These are phyloP conservation scores for Heterodera carotae DNA, from an alignment of 1,140 invertebrate species.

Conservation along the genomic window DNA sequence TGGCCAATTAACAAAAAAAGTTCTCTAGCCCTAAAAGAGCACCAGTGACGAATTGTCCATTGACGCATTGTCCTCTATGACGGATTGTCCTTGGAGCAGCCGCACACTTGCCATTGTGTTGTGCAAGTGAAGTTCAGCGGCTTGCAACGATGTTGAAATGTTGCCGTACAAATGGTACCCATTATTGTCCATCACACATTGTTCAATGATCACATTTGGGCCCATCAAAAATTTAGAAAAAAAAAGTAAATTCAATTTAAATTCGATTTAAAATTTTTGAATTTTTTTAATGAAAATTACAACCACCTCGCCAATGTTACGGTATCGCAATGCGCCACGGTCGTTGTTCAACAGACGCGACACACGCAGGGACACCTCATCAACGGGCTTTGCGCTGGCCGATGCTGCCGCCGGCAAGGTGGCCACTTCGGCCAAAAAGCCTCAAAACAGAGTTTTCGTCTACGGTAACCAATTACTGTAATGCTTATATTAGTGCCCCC, in stretches of 20 bases:
- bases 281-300: background rate
- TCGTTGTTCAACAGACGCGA: slow-evolving; percentile 81
- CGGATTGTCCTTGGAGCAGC: too few species aligned
- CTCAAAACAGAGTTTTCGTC: background rate
- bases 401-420: slow-evolving; percentile 87
- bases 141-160: slow-evolving; percentile 82
- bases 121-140: slow-evolving; percentile 84
- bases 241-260: background rate
- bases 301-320: slow-evolving; percentile 79
- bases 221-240: slow-evolving; percentile 74
- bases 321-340: slow-evolving; percentile 77
- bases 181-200: slow-evolving; percentile 83
- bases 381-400: slow-evolving; percentile 76
- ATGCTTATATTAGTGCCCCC: too few species aligned
- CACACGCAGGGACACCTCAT: slow-evolving; percentile 85
- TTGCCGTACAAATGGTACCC: slow-evolving; percentile 90
- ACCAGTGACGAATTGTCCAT: too few species aligned
- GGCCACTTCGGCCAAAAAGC: slow-evolving; percentile 95
- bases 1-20: too few species aligned
- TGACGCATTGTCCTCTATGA: too few species aligned
- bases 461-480: too few species aligned
- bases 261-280: background rate
- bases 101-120: slow-evolving; percentile 88
- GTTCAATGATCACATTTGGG: slow-evolving; percentile 83
- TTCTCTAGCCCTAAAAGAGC: too few species aligned